Evolutionary conservation across 2,888 invertebrate genomes (phyloP), one percentile per base, ranked within the genome.

Genomic region (Pandemis heparana): DNA sequence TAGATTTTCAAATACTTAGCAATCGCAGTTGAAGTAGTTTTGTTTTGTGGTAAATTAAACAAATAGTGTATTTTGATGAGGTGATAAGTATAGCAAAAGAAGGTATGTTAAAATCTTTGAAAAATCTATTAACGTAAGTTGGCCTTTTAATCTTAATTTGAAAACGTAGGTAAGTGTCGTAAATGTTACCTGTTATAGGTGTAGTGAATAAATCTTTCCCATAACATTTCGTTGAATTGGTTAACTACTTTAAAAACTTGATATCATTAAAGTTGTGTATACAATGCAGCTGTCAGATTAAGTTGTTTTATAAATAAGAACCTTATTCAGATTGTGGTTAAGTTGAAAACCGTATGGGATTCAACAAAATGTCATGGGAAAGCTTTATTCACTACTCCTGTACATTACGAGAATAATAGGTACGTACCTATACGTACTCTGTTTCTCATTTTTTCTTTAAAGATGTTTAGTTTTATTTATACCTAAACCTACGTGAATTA

Each of bases 1-100:
- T 60, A 60, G 38, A 60, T 38, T 60, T 59, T n/a, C 23, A 56
- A 56, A 23, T 23, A 56, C 23, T 23, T 56, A 23, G 56, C 18
- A 12, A 23, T 56, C 23, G n/a, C 18, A 56, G 56, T 56, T 56
- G 23, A 23, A 56, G 23, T 56, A 56, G 23, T 12, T 56, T 56
- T 56, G 18, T 53, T 7, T 9, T 56, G 1, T 10, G 8, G 8
- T 23, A 56, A 56, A 56, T 56, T 56, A 12, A 56, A 23, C 12
- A 23, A 23, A 23, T 56, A 56, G 10, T 23, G 23, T 56, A 23
- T 23, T 56, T 0, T 53, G 16, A 16, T 53, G 9, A 16, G 16
- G 16, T 16, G 8, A 16, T 51, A 51, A 16, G 51, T 18, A 3
- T 51, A 16, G 7, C 5, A 53, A 7, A 18, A 16, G 5, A 9